phyloP scores from a whole-genome alignment of 2,888 invertebrate genomes.

The Capitulum mitella region DNA sequence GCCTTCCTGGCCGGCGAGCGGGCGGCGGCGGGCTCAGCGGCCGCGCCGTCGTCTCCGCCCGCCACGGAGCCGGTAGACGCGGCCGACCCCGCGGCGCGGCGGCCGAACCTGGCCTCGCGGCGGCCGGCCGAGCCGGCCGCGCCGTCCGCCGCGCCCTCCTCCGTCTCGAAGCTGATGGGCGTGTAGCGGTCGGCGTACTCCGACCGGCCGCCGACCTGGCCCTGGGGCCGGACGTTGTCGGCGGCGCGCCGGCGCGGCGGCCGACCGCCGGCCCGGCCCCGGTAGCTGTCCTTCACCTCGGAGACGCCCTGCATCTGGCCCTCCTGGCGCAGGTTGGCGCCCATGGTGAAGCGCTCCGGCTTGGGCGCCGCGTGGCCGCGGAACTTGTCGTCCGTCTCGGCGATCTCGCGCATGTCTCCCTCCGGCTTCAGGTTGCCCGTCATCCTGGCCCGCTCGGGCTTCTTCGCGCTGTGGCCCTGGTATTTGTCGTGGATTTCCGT shows the following conservation, averaged over 20 bases:
- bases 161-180: not conserved
- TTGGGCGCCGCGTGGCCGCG: not conserved
- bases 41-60: not conserved
- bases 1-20: not conserved
- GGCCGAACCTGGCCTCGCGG: not conserved
- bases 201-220: not conserved
- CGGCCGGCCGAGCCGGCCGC: not conserved
- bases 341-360: not conserved
- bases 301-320: slow-evolving; percentile 18
- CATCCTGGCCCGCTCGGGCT: not conserved
- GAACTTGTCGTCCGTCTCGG: not conserved
- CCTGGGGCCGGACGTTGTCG: not conserved
- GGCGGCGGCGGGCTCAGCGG: no score
- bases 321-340: slow-evolving; percentile 12
- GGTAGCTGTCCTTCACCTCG: not conserved
- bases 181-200: not conserved
- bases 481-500: not conserved
- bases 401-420: not conserved
- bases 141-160: not conserved
- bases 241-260: not conserved
- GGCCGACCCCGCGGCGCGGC: not conserved
- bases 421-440: not conserved
- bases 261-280: not conserved
- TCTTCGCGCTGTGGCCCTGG: not conserved
- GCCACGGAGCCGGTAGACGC: no score